These are phyloP conservation scores for Hycleus phaleratus DNA, from an alignment of 1,140 invertebrate species.

Conservation along the genomic window DNA sequence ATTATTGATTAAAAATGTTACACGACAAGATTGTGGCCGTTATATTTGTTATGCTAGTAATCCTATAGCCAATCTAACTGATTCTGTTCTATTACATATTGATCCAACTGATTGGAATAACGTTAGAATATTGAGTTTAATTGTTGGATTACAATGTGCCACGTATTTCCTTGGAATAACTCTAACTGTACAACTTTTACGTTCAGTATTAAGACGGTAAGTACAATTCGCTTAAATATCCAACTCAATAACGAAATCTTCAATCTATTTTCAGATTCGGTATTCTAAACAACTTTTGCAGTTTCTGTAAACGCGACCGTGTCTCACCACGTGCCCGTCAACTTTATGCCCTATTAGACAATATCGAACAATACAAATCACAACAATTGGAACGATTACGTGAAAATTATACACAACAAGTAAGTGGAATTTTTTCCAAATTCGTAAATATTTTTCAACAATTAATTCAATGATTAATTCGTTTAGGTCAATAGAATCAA, in stretches of 20 bases:
- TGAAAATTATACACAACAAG: constrained; percentile 87
- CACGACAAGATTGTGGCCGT: constrained; percentile 71
- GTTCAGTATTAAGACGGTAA: constrained; percentile 63
- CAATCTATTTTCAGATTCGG: constrained; percentile 50
- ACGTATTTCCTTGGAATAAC: constrained; percentile 71
- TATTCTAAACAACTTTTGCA: constrained; percentile 54
- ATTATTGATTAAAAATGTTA: constrained; percentile 47
- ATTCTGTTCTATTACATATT: constrained; percentile 64
- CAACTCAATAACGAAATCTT: too few species aligned
- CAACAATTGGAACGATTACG: constrained; percentile 79
- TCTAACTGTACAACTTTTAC: constrained; percentile 65
- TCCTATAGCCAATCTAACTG: constrained; percentile 66
- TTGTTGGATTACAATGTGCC: constrained; percentile 72
- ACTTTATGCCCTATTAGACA: constrained; percentile 79
- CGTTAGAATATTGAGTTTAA: constrained; percentile 74
- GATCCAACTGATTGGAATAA: constrained; percentile 73
- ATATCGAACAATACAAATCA: constrained; percentile 82
- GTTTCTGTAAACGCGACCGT: constrained; percentile 58
- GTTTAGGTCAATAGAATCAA: constrained; percentile 74
- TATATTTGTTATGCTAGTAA: constrained; percentile 84
- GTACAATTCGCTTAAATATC: constrained; percentile 23
- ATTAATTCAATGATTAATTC: background rate
- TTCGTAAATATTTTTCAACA: constrained; percentile 7
- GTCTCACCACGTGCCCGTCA: constrained; percentile 70
- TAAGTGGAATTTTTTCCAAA: constrained; percentile 35